Percentiles rank a stretch among this genome's conserved stretches.
Conservation (phyloP, 2,797 vertebrate species). For the Geotrypetes seraphini region DNA sequence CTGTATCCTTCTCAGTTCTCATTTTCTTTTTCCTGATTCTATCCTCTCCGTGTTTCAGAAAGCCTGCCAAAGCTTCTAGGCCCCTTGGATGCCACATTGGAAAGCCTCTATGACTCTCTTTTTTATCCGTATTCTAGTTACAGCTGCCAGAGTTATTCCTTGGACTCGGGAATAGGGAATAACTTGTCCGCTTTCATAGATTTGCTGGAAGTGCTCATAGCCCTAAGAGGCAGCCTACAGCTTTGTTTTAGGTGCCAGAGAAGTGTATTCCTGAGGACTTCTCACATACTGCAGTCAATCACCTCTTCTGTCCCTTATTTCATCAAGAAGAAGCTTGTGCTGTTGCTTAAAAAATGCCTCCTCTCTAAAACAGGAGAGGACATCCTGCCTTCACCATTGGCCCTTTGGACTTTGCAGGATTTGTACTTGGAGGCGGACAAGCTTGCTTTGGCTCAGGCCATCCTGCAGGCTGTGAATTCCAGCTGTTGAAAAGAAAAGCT, state of each 20-base stretch:
- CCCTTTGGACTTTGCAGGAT: neutral
- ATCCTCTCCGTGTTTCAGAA: constrained; percentile 45
- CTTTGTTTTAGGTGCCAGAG: constrained; percentile 46
- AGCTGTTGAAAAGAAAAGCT: constrained; percentile 36
- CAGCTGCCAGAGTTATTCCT: neutral
- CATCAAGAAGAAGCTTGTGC: constrained; percentile 60
- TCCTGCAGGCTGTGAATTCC: constrained; percentile 48
- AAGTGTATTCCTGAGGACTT: constrained; percentile 42
- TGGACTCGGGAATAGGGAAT: constrained; percentile 17
- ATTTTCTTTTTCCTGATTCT: too few species aligned
- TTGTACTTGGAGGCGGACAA: constrained; percentile 34
- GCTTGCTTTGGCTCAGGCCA: constrained; percentile 36
- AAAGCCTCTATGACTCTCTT: constrained; percentile 45
- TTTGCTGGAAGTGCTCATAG: constrained; percentile 67
- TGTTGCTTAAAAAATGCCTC: constrained; percentile 72
- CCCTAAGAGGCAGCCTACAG: constrained; percentile 41
- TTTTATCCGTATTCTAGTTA: constrained; percentile 32
- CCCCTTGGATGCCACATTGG: constrained; percentile 54
- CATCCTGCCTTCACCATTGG: constrained; percentile 22
- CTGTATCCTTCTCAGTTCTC: too few species aligned
- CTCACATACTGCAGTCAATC: constrained; percentile 37
- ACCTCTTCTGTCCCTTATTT: constrained; percentile 43
- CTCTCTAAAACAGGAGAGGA: constrained; percentile 70
- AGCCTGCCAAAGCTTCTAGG: constrained; percentile 49
- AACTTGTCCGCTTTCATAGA: constrained; percentile 57